A percentile compares a stretch with the other conserved stretches of the same genome.
phyloP scores from a whole-genome alignment of 2,888 invertebrate species.

The Eristalinus sepulchralis region DNA sequence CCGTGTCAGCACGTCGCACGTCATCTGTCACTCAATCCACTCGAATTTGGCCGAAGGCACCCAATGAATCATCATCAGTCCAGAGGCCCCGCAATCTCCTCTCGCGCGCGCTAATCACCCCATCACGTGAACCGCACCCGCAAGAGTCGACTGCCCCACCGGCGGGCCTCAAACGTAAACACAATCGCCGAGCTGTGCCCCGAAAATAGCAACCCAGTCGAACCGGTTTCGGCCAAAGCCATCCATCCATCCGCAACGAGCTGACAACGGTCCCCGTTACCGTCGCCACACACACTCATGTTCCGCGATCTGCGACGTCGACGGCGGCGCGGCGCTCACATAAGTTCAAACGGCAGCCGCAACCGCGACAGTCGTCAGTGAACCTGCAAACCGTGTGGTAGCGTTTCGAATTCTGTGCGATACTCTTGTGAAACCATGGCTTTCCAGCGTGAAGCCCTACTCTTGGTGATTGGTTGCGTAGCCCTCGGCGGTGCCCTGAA shows the following conservation, averaged over 20 bases:
- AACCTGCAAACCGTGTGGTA: constrained; percentile 35
- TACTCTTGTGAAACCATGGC: constrained; percentile 36
- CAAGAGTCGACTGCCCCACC: neutral
- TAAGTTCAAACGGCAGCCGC: constrained; percentile 53
- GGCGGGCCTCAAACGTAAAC: constrained; percentile 12
- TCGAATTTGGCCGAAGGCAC: neutral
- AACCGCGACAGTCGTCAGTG: constrained; percentile 41
- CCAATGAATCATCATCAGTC: neutral
- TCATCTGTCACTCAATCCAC: neutral
- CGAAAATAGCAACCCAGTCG: constrained; percentile 17
- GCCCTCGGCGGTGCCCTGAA: constrained; percentile 76
- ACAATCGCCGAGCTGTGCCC: constrained; percentile 10
- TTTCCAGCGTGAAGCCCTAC: constrained; percentile 8
- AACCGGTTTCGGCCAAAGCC: constrained; percentile 43
- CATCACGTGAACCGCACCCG: neutral
- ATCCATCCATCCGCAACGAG: constrained; percentile 60
- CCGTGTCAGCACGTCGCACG: neutral
- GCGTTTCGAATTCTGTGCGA: neutral
- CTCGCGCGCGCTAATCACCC: neutral
- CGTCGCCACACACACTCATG: neutral
- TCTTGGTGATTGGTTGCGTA: constrained; percentile 23
- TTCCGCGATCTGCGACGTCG: constrained; percentile 7
- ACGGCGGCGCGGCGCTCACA: constrained; percentile 22
- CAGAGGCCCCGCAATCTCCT: neutral
- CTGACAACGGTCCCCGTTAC: neutral